Conservation (phyloP, 2,113 vertebrate genomes). For the Tyrannus savana region DNA sequence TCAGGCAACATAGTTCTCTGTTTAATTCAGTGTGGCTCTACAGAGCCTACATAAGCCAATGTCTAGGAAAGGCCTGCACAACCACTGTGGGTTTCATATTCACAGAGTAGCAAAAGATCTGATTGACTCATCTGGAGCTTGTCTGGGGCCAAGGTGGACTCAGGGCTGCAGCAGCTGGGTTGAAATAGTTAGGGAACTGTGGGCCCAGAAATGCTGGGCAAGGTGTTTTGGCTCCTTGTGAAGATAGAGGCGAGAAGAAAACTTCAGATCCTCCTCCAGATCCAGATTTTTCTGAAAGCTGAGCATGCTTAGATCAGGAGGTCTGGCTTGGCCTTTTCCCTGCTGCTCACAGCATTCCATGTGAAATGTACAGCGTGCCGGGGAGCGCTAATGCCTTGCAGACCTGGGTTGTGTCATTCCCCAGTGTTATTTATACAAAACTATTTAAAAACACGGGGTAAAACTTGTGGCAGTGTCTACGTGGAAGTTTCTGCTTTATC, state of each 20-base stretch:
- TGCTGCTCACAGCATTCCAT: not conserved
- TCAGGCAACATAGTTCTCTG: not conserved
- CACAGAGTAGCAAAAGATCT: not conserved
- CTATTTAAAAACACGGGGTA: conserved; percentile 23
- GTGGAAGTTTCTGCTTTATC: not conserved
- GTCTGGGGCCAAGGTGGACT: accelerated
- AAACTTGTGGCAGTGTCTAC: not conserved
- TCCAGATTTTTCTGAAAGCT: not conserved
- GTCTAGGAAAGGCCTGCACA: not conserved
- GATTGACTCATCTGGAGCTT: not conserved
- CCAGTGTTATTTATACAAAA: not conserved
- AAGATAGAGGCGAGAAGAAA: not conserved
- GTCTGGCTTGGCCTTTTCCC: not conserved
- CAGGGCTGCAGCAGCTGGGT: not conserved
- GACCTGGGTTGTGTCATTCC: not conserved
- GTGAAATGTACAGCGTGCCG: not conserved
- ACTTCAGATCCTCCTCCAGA: conserved; percentile 31
- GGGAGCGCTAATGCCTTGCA: conserved; percentile 29
- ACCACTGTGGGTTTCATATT: not conserved
- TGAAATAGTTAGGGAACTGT: not conserved
- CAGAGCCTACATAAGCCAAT: not conserved
- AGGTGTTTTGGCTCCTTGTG: not conserved
- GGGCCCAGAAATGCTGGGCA: not conserved
- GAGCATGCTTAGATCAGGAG: not conserved
- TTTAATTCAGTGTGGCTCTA: not conserved